Conservation (phyloP, 2,888 invertebrate genomes). For the Ypsolopha scabrella region DNA sequence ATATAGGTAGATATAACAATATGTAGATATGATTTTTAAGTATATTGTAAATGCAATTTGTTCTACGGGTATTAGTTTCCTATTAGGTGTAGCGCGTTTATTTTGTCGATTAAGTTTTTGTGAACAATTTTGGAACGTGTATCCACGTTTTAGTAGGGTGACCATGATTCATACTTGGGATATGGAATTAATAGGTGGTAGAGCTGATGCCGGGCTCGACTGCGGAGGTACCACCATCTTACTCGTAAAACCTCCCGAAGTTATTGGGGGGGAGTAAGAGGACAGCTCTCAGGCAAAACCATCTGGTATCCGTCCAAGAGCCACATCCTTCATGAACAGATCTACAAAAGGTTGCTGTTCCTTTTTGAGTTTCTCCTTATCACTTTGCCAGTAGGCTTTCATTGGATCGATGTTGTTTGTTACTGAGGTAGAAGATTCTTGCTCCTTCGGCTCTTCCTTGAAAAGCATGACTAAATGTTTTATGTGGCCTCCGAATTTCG, state of each 20-base stretch:
- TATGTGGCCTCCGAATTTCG: no score
- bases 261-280: no score
- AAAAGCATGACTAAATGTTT: no score
- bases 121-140: conserved; percentile 29
- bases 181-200: no score
- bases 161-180: no score
- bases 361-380: conserved; percentile 36
- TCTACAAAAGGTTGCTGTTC: conserved; percentile 50
- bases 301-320: conserved; percentile 52
- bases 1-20: background rate
- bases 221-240: no score
- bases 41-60: conserved; percentile 44
- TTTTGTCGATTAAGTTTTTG: conserved; percentile 32
- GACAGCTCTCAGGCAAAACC: no score
- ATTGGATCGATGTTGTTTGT: conserved; percentile 39
- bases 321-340: conserved; percentile 41
- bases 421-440: conserved; percentile 15
- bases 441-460: conserved; percentile 19
- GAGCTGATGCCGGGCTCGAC: no score
- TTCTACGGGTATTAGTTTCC: conserved; percentile 72
- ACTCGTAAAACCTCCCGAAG: no score
- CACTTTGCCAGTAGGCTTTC: conserved; percentile 61
- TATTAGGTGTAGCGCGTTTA: conserved; percentile 62
- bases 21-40: no score
- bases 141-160: conserved; percentile 46